Evolutionary conservation across 1,140 invertebrate species (phyloP).

Genomic region (Vollenhovia emeryi): DNA sequence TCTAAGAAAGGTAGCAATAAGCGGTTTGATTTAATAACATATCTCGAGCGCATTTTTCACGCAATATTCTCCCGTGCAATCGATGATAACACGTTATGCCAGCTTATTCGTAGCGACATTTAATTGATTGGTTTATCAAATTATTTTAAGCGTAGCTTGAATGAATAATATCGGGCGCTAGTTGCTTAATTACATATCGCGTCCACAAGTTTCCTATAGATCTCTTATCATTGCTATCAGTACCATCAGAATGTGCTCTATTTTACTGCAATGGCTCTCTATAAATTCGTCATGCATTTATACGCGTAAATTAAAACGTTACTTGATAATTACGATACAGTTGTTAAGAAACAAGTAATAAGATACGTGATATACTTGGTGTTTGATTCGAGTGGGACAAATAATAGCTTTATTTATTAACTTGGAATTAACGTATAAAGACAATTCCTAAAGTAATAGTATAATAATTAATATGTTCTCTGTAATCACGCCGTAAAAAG

Average conservation of each 20-base stretch:
- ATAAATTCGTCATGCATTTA: slow-evolving; percentile 22
- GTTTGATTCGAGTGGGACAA: not conserved
- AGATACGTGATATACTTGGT: not conserved
- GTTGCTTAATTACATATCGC: slow-evolving; percentile 26
- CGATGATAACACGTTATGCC: slow-evolving; percentile 43
- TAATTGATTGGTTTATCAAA: slow-evolving; percentile 59
- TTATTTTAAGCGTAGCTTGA: slow-evolving; percentile 38
- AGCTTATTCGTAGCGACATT: slow-evolving; percentile 14
- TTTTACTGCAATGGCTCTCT: not conserved
- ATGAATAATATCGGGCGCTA: slow-evolving; percentile 43
- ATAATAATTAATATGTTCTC: not conserved
- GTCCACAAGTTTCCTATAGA: not conserved
- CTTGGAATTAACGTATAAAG: not conserved
- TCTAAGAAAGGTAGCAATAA: slow-evolving; percentile 52
- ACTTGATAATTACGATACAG: not conserved
- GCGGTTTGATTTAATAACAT: slow-evolving; percentile 45
- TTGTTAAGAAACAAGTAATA: not conserved
- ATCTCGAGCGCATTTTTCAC: slow-evolving; percentile 2
- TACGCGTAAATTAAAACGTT: not conserved
- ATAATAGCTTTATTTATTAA: slow-evolving; percentile 2
- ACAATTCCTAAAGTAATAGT: not conserved
- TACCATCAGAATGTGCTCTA: not conserved
- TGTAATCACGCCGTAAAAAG: not conserved
- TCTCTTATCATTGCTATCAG: not conserved
- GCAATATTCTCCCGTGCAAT: slow-evolving; percentile 20